Base-by-base conservation (phyloP, 2,888 invertebrate species). In the Eupithecia exiguata region DNA sequence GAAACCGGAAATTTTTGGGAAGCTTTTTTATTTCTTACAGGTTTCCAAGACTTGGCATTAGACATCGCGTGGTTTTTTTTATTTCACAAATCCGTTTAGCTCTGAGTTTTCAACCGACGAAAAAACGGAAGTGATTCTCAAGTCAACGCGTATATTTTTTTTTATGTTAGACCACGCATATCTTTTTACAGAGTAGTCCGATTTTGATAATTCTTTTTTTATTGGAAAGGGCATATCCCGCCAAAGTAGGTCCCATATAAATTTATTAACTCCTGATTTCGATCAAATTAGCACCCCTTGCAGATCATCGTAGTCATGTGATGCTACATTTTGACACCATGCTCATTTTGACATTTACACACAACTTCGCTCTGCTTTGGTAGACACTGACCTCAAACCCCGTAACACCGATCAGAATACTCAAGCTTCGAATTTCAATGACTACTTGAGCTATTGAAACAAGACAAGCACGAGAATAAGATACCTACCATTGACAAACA, bases 401-500 rank as follows among this genome's bases (percentile, higher is more conserved):
- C n/a, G 49, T 30, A 61, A 30, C 5, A 5, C 14, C 30, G 30
- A 61, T 62, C 35, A 30, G 35, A 35, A 35, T 63, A 21, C 63
- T 12, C 21, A 65, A 65, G 63, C 9, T 18, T 21, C 63, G 1
- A 65, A 65, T 65, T 38, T 38, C 63, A 65, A 65, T 36, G 63
- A 38, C 63, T 5, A 36, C 16, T 38, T 35, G n/a, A n/a, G 36
- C 58, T 12, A 58, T 21, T 58, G 25, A 58, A 65, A 36, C 63
- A 65, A 21, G 35, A 36, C 38, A 9, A 65, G 63, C 63, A 36
- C n/a, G 63, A 63, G 63, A 38, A 65, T 38, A 36, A 18, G 63
- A 65, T 38, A 65, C 62, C 35, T 62, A 36, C 63, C 36, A 36
- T 65, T 65, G 38, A 65, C 63, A 38, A 25, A 58, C 25, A 58